Percentiles rank a stretch among this genome's conserved stretches.
These are phyloP conservation scores for Procambarus clarkii DNA, from an alignment of 1,140 invertebrate species.

Conservation along the genomic window DNA sequence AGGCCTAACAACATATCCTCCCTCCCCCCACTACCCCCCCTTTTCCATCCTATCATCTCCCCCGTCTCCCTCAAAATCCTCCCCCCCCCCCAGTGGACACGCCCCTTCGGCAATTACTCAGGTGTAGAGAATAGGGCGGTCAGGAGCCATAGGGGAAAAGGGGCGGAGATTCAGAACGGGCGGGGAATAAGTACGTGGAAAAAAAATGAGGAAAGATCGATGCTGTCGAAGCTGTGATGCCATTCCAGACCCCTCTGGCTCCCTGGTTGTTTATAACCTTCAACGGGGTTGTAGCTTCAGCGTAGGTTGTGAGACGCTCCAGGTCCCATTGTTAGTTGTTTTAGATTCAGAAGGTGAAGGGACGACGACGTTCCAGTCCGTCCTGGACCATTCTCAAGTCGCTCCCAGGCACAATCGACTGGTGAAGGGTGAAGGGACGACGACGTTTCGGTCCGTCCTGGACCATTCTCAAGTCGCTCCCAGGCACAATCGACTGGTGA, in stretches of 20 bases:
- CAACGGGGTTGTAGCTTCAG: no score
- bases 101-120: neutral
- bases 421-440: no score
- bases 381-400: no score
- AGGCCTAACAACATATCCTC: conserved; percentile 28
- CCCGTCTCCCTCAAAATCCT: neutral
- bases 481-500: no score
- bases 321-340: no score
- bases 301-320: no score
- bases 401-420: no score
- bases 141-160: neutral
- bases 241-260: neutral
- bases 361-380: no score
- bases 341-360: no score
- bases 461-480: no score
- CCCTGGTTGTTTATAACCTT: neutral
- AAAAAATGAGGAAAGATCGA: neutral
- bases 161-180: neutral
- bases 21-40: neutral
- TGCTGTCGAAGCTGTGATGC: neutral
- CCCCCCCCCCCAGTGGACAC: neutral
- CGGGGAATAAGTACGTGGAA: neutral
- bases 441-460: no score
- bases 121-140: neutral
- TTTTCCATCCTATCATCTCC: neutral